Evolutionary conservation across 2,113 vertebrate species (phyloP), one percentile per base, ranked within the genome.

Genomic region (Nesospiza acunhae): DNA sequence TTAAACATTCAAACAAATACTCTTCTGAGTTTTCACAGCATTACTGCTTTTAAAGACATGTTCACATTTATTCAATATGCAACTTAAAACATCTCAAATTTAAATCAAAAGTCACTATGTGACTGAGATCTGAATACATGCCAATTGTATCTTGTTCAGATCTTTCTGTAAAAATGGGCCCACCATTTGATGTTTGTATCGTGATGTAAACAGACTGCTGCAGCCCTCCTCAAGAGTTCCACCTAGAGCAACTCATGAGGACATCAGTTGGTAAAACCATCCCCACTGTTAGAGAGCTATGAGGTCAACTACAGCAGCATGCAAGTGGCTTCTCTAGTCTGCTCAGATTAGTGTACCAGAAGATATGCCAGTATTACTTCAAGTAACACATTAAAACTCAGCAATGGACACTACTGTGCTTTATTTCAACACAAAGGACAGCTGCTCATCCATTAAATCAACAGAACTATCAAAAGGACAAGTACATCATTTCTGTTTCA

Each of bases 361-460:
- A 97, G 92, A 96, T 96, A 97, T 95, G 93, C 79, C 96, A 89
- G 95, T 93, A 96, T 94, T 96, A 97, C 92, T 98, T 95, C 96
- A 98, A 97, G 95, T 97, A 95, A 96, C 90, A 97, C 79, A 88
- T 74, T 96, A 93, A 95, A 96, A 96, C 91, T 95, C 94, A 94
- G 84, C 91, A 96, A 97, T 80, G 96, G 96, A 97, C 92, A 97
- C 90, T 91, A 96, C 69, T 94, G 95, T 96, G 92, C 89, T 97
- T 97, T 97, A 96, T 89, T 97, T 78, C 96, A 97, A 97, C 84
- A 95, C 96, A 98, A 97, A 98, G 93, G 97, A 97, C 96, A 98
- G 95, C 89, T 96, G 93, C 86, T 96, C 68, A 95, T 93, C 96
- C 92, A 90, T 93, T 92, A 87, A 90, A 90, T 96, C 84, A 93